These are phyloP conservation scores for Ornithorhynchus anatinus DNA, from an alignment of 2,113 vertebrate species.

Conservation along the genomic window DNA sequence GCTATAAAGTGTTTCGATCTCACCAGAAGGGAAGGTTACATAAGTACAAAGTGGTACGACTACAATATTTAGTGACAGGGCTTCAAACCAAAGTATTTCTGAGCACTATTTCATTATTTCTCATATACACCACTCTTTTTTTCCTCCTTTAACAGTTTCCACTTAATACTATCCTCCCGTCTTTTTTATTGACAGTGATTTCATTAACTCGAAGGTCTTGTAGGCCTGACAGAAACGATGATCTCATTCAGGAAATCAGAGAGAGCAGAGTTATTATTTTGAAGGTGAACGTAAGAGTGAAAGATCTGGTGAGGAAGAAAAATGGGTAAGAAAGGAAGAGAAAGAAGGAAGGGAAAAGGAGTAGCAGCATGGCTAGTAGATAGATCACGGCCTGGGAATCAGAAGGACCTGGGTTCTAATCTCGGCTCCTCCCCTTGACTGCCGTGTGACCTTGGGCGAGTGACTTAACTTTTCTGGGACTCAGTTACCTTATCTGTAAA, in stretches of 20 bases:
- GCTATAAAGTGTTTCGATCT: neutral
- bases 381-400: too few species aligned
- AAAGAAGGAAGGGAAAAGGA: neutral
- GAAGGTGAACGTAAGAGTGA: neutral
- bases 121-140: neutral
- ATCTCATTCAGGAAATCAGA: slow-evolving; percentile 15
- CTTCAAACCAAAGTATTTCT: neutral
- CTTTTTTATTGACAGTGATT: slow-evolving; percentile 22
- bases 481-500: too few species aligned
- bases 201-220: slow-evolving; percentile 34
- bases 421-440: too few species aligned
- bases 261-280: slow-evolving; percentile 8
- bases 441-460: too few species aligned
- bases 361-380: too few species aligned
- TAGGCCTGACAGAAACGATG: slow-evolving; percentile 14
- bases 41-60: neutral
- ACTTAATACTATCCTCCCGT: slow-evolving; percentile 20
- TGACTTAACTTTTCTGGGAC: too few species aligned
- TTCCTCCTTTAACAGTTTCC: slow-evolving; percentile 8
- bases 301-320: too few species aligned
- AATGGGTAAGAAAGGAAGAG: neutral
- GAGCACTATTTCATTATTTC: neutral
- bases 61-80: neutral
- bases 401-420: too few species aligned
- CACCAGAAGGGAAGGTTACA: neutral